A percentile compares a stretch with the other conserved stretches of the same genome.
Evolutionary conservation across 30 jellyfish, hydroid and myxozoan species (phyloP).

Genomic region (Cassiopea andromeda): DNA sequence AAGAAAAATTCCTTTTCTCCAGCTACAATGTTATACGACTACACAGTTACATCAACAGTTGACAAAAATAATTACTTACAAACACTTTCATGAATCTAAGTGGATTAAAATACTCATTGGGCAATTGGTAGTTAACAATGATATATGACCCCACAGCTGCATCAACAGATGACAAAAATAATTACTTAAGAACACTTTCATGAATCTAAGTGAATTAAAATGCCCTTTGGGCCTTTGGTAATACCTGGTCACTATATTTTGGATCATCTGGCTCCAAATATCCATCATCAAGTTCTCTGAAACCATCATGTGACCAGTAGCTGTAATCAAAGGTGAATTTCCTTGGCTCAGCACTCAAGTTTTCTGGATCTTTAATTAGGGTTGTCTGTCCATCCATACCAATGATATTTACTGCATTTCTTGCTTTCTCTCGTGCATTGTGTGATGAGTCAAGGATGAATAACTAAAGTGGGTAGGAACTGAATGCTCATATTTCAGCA

Average conservation of each 20-base stretch:
- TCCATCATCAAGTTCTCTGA: slow-evolving; percentile 82
- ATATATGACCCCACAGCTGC: too few relatives aligned
- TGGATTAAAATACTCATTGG: too few relatives aligned
- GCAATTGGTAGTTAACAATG: too few relatives aligned
- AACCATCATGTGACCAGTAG: slow-evolving; percentile 98
- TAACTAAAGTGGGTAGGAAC: background rate
- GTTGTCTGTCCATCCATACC: slow-evolving; percentile 86
- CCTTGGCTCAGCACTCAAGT: slow-evolving; percentile 75
- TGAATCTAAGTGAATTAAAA: background rate
- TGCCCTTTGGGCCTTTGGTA: background rate
- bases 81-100: too few relatives aligned
- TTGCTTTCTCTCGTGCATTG: slow-evolving; percentile 83
- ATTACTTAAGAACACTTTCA: background rate
- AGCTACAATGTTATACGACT: too few relatives aligned
- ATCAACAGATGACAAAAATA: too few relatives aligned
- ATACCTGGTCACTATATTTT: slow-evolving; percentile 90
- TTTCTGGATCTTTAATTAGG: slow-evolving; percentile 83
- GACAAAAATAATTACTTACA: too few relatives aligned
- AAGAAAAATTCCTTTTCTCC: too few relatives aligned
- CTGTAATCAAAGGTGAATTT: slow-evolving; percentile 92
- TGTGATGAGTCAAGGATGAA: slow-evolving; percentile 20
- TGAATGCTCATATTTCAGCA: background rate
- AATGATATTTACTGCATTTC: slow-evolving; percentile 82
- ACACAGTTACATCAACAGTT: too few relatives aligned
- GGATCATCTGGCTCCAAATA: slow-evolving; percentile 85